phyloP scores from a whole-genome alignment of 2,797 vertebrate genomes.

The Phrynocephalus forsythii region DNA sequence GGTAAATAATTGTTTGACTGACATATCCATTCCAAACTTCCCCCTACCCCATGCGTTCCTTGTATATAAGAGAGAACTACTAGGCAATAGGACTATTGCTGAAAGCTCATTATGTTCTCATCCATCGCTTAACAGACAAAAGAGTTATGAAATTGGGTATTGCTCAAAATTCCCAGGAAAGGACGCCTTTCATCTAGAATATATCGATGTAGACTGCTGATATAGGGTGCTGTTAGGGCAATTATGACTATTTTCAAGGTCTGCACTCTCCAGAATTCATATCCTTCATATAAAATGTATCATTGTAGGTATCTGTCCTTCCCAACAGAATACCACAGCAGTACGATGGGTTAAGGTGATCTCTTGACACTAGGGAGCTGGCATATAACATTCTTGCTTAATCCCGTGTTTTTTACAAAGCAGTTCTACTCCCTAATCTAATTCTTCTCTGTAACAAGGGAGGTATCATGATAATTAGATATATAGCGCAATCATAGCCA shows the following conservation, averaged over 20 bases:
- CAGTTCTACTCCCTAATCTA: background rate
- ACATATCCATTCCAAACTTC: background rate
- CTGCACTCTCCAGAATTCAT: background rate
- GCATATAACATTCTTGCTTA: background rate
- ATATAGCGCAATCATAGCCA: too few species aligned
- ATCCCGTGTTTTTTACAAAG: background rate
- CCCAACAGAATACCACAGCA: background rate
- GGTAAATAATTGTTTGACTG: conserved; percentile 70
- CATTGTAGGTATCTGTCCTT: background rate
- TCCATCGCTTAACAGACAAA: background rate
- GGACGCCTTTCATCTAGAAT: background rate
- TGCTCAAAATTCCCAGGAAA: background rate
- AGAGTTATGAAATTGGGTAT: background rate
- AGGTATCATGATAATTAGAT: background rate
- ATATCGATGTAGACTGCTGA: background rate
- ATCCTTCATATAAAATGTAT: background rate
- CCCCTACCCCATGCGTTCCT: background rate
- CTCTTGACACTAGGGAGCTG: background rate
- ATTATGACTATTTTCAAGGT: background rate
- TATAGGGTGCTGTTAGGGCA: background rate
- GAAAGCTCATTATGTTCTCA: background rate
- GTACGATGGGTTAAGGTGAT: background rate
- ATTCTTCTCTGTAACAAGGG: background rate
- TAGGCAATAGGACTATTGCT: background rate
- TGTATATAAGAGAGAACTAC: background rate